Conservation (phyloP, 1,140 invertebrate genomes). For the Drosophila willistoni region DNA sequence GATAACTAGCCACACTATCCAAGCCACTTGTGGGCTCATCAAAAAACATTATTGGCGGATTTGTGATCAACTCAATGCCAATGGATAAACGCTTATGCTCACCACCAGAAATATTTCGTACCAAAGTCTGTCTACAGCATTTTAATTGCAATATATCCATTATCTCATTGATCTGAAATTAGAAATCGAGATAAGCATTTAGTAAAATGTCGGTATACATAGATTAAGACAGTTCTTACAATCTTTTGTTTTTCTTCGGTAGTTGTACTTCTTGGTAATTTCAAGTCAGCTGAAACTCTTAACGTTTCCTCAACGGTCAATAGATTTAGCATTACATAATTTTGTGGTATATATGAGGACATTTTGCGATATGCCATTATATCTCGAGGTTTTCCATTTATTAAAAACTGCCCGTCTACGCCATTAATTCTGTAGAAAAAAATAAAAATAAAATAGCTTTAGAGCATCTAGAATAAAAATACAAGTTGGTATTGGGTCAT, state of each 20-base stretch:
- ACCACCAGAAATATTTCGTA: constrained; percentile 89
- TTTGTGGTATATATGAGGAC: constrained; percentile 88
- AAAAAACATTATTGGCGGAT: constrained; percentile 89
- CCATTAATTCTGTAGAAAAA: constrained; percentile 50
- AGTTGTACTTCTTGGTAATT: constrained; percentile 80
- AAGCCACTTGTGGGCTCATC: constrained; percentile 91
- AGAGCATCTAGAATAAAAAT: too few species aligned
- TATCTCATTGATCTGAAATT: constrained; percentile 85
- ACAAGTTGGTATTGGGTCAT: too few species aligned
- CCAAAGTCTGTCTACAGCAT: constrained; percentile 87
- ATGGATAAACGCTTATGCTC: constrained; percentile 94
- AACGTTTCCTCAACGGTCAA: constrained; percentile 87
- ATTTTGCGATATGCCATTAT: constrained; percentile 87
- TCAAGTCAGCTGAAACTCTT: constrained; percentile 86
- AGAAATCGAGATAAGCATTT: background rate
- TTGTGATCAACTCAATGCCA: constrained; percentile 92
- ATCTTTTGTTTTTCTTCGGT: constrained; percentile 57
- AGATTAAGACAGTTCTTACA: constrained; percentile 35
- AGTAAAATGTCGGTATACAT: background rate
- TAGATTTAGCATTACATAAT: constrained; percentile 87
- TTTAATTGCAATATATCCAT: constrained; percentile 85
- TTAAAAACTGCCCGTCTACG: constrained; percentile 87
- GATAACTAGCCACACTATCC: constrained; percentile 90
- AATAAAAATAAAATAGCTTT: too few species aligned
- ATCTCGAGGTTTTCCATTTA: constrained; percentile 90